Base-by-base conservation (phyloP, 2,797 vertebrate genomes). In the Eospalax fontanierii region DNA sequence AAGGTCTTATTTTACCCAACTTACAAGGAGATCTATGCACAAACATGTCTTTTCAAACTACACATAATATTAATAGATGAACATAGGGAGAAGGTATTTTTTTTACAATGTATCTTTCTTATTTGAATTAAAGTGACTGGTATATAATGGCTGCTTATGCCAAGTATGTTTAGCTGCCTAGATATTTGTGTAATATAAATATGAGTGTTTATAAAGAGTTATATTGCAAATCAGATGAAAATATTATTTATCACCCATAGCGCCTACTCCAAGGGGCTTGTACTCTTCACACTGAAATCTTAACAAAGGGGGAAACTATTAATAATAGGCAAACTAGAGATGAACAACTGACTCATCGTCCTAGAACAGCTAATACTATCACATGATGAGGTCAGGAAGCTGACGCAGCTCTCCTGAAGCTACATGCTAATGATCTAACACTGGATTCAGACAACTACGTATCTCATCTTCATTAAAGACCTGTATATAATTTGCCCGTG, bases 391-490 rank as follows among this genome's bases (percentile, higher is more conserved):
- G 33, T 40, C 30, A 87, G 21, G 30, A 38, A 46, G 33, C 28
- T 73, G n/a, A 79, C 35, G 68, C 73, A 88, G 0, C 2, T 4
- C 63, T 35, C 87, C 26, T 46, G 28, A 71, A 22, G 46, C 33
- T 40, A 28, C 16, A 78, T 1, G 35, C 57, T 74, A 70, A 40
- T 26, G 24, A 59, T 82, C 74, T 87, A 87, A 38, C 12, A 43
- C 12, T 78, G 30, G 24, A 85, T 35, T 46, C 24, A 46, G 92
- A 26, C 10, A 76, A 35, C 30, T n/a, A 2, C 50, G 79, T 59
- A 80, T 93, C 65, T 28, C 15, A 89, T 96, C 86, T 93, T 79
- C 43, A 90, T 12, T 61, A 85, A 82, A 91, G 94, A 22, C 33
- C 65, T 73, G 6, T 43, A 5, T 8, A 3, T 66, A 82, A 93